Evolutionary conservation across 2,113 vertebrate species (phyloP).

Genomic region (Beaufortia kweichowensis): DNA sequence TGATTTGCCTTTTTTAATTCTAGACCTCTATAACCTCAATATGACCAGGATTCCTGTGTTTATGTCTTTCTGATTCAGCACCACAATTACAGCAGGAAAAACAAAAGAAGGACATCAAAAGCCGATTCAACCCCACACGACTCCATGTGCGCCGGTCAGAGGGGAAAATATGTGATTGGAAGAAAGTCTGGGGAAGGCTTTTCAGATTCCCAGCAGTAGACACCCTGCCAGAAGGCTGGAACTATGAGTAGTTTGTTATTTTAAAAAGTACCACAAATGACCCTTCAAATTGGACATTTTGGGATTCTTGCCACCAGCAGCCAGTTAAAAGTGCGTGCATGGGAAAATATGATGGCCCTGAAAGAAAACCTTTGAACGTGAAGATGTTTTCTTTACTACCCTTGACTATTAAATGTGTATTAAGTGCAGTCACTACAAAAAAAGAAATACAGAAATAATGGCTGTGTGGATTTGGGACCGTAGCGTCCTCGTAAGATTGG

Average conservation of each 20-base stretch:
- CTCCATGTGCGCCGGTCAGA: not conserved
- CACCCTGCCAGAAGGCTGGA: slow-evolving; percentile 28
- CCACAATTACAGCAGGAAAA: not conserved
- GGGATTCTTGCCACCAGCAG: slow-evolving; percentile 39
- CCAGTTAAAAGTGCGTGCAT: slow-evolving; percentile 37
- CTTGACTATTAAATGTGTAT: slow-evolving; percentile 38
- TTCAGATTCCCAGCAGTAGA: slow-evolving; percentile 32
- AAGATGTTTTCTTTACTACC: slow-evolving; percentile 33
- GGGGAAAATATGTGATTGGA: slow-evolving; percentile 7
- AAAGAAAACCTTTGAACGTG: slow-evolving; percentile 35
- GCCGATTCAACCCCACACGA: slow-evolving; percentile 16
- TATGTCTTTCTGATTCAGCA: slow-evolving; percentile 31
- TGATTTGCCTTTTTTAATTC: no score
- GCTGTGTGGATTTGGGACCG: slow-evolving; percentile 32
- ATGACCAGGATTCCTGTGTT: not conserved
- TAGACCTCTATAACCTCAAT: not conserved
- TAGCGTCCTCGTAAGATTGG: slow-evolving; percentile 6
- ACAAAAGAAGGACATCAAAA: slow-evolving; percentile 34
- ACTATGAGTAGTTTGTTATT: slow-evolving; percentile 48
- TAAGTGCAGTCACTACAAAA: slow-evolving; percentile 8
- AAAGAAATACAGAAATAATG: slow-evolving; percentile 22
- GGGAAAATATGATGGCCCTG: slow-evolving; percentile 6
- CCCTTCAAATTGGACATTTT: slow-evolving; percentile 48
- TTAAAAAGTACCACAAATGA: slow-evolving; percentile 46
- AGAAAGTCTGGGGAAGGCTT: slow-evolving; percentile 33